A percentile compares a stretch with the other conserved stretches of the same genome.
phyloP scores from a whole-genome alignment of 2,888 invertebrate species.

The Clistopyga incitator region DNA sequence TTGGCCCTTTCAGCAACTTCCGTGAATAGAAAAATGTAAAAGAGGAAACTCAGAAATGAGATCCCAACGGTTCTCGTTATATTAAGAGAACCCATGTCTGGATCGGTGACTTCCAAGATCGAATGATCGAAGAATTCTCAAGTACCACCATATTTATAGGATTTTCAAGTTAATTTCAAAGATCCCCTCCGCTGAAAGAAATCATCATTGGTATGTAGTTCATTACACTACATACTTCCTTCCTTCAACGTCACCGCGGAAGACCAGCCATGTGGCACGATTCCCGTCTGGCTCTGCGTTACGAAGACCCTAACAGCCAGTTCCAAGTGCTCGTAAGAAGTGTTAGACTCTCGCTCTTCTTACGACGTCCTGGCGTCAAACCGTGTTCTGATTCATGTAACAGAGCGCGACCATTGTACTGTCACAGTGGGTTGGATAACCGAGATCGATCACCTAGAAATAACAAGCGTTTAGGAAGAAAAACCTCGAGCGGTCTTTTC shows the following conservation, averaged over 20 bases:
- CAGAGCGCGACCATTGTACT: conserved; percentile 33
- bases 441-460: conserved; percentile 52
- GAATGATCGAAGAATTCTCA: conserved; percentile 41
- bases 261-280: conserved; percentile 66
- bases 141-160: conserved; percentile 56
- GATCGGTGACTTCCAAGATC: conserved; percentile 36
- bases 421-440: conserved; percentile 52
- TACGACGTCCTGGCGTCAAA: conserved; percentile 28
- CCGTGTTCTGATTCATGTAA: conserved; percentile 44
- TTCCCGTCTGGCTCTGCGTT: conserved; percentile 36
- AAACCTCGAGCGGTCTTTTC: conserved; percentile 41
- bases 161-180: conserved; percentile 27
- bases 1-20: conserved; percentile 26
- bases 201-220: conserved; percentile 3
- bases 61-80: conserved; percentile 20
- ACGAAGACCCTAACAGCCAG: conserved; percentile 30
- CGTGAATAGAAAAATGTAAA: conserved; percentile 13
- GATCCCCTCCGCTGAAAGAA: conserved; percentile 1
- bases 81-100: conserved; percentile 31
- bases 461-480: conserved; percentile 46
- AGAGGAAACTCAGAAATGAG: conserved; percentile 11
- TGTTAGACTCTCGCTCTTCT: conserved; percentile 61
- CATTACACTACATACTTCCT: conserved; percentile 51
- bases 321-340: conserved; percentile 35
- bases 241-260: conserved; percentile 47